Percentiles rank a stretch among this genome's conserved stretches.
Evolutionary conservation across 1,140 invertebrate genomes (phyloP).

Genomic region (Drosophila navojoa): DNA sequence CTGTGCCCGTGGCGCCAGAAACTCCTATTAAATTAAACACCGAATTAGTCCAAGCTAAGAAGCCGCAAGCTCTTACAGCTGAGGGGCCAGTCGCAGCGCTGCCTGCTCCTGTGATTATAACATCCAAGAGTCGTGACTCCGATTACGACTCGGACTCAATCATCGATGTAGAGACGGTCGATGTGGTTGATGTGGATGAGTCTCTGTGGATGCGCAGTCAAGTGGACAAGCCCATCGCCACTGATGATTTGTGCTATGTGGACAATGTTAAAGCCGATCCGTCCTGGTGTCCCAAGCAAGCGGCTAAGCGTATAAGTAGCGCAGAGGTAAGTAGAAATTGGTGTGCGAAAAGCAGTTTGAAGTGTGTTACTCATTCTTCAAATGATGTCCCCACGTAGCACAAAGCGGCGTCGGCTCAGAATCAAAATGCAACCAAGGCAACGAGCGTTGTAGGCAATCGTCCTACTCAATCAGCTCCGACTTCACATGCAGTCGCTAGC

Average conservation of each 20-base stretch:
- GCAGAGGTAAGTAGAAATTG: conserved; percentile 54
- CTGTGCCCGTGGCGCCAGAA: not conserved
- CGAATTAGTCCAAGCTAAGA: not conserved
- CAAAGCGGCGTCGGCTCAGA: conserved; percentile 21
- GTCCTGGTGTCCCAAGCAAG: conserved; percentile 70
- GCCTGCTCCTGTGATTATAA: conserved; percentile 21
- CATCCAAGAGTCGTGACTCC: conserved; percentile 54
- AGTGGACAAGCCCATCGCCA: not conserved
- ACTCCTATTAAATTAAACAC: not conserved
- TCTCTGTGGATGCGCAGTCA: conserved; percentile 17
- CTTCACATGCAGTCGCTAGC: not conserved
- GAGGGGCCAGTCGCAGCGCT: not conserved
- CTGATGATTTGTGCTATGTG: conserved; percentile 64
- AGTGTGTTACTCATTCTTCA: conserved; percentile 31
- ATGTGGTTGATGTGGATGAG: conserved; percentile 63
- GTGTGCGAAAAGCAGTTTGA: conserved; percentile 22
- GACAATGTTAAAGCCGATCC: conserved; percentile 78
- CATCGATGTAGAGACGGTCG: conserved; percentile 81
- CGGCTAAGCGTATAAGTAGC: conserved; percentile 42
- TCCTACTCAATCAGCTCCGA: not conserved
- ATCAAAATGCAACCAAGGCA: conserved; percentile 25
- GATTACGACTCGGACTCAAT: conserved; percentile 77
- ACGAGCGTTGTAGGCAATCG: not conserved
- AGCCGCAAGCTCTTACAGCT: not conserved
- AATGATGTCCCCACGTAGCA: conserved; percentile 40